These are phyloP conservation scores for Siderastrea siderea DNA, from an alignment of 92 coral and sea anemone species.

Conservation along the genomic window DNA sequence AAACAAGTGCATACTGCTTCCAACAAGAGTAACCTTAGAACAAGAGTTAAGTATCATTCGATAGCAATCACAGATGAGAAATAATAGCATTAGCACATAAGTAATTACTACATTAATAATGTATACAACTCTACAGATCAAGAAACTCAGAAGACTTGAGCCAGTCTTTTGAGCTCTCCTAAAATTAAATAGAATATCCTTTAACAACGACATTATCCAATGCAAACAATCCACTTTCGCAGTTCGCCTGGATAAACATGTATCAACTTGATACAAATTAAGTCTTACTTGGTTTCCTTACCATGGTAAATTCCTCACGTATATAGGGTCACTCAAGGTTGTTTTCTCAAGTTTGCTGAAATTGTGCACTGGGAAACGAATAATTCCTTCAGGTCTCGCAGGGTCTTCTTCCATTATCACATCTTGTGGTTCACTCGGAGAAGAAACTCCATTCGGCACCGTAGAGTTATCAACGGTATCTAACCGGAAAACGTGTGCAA, in stretches of 20 bases:
- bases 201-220: neutral
- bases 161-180: neutral
- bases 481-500: constrained; percentile 52
- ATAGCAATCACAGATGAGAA: neutral
- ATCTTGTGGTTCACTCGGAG: constrained; percentile 87
- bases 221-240: neutral
- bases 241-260: neutral
- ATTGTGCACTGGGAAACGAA: constrained; percentile 83
- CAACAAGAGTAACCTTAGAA: no score
- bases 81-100: neutral
- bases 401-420: constrained; percentile 96
- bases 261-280: neutral
- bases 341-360: constrained; percentile 94
- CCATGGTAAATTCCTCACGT: constrained; percentile 98
- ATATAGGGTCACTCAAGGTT: constrained; percentile 91
- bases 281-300: constrained; percentile 45
- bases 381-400: constrained; percentile 94
- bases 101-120: constrained; percentile 7
- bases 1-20: no score
- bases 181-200: neutral
- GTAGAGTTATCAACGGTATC: constrained; percentile 83
- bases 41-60: no score
- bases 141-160: neutral
- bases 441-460: constrained; percentile 78
- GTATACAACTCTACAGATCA: neutral